These are phyloP conservation scores for Folsomia manolachei DNA, from an alignment of 2,888 invertebrate species.

Conservation along the genomic window DNA sequence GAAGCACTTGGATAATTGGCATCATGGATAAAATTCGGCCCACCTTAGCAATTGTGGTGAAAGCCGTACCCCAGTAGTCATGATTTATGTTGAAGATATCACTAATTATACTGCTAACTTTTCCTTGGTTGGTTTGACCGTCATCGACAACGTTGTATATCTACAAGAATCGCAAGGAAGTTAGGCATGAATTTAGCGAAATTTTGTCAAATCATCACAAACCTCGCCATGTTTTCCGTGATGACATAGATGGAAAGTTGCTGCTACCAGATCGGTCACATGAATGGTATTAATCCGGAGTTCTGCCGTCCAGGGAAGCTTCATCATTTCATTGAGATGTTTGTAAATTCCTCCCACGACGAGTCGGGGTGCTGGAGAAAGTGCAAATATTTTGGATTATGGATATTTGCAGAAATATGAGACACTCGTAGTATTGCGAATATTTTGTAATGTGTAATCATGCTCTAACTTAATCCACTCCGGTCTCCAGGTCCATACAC, in stretches of 20 bases:
- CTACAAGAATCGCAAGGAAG: conserved; percentile 55
- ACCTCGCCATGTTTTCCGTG: conserved; percentile 53
- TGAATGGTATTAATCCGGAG: conserved; percentile 84
- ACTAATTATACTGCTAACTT: conserved; percentile 72
- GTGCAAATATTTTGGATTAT: too few species aligned
- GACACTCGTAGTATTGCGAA: too few species aligned
- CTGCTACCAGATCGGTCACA: conserved; percentile 77
- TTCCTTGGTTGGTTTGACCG: conserved; percentile 79
- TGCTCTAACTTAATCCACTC: conserved; percentile 76
- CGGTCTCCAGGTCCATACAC: conserved; percentile 84
- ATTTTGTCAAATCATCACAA: not conserved
- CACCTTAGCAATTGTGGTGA: conserved; percentile 79
- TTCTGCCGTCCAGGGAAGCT: conserved; percentile 81
- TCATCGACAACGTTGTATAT: conserved; percentile 80
- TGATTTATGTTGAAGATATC: conserved; percentile 81
- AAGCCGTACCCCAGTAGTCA: conserved; percentile 79
- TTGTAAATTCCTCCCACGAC: conserved; percentile 86
- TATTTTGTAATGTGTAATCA: conserved; percentile 54
- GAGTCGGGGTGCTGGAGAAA: conserved; percentile 79
- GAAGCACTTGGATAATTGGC: not conserved
- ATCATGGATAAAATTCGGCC: conserved; percentile 21
- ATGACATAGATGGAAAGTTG: conserved; percentile 68
- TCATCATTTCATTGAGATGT: conserved; percentile 84
- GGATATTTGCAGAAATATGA: not conserved
- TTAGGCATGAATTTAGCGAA: not conserved